A percentile compares a stretch with the other conserved stretches of the same genome.
phyloP scores from a whole-genome alignment of 2,888 invertebrate genomes.

The Tipula confusa region DNA sequence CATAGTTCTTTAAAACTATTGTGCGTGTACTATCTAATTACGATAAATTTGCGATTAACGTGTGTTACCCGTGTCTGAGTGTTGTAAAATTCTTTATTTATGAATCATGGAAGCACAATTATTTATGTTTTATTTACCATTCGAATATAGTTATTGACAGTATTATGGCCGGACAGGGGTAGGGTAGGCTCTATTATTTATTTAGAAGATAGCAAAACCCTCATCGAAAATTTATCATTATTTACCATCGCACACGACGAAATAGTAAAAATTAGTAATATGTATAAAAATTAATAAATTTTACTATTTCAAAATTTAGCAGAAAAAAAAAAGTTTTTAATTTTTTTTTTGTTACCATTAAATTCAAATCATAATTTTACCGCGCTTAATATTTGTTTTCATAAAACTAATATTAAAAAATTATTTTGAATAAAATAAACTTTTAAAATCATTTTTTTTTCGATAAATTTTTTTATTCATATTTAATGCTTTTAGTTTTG shows the following conservation, averaged over 20 bases:
- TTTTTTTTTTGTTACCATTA: background rate
- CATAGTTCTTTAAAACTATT: background rate
- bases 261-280: background rate
- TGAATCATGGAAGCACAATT: background rate
- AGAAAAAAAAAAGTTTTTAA: background rate
- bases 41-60: background rate
- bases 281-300: background rate
- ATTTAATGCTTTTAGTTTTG: background rate
- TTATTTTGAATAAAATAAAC: background rate
- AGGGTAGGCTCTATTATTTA: background rate
- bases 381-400: background rate
- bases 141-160: background rate
- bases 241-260: background rate
- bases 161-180: no score
- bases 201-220: background rate
- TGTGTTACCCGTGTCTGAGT: background rate
- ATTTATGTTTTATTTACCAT: background rate
- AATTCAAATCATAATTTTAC: background rate
- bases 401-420: background rate
- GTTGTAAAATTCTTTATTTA: no score
- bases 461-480: no score
- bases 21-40: background rate
- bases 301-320: background rate
- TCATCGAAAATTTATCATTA: background rate
- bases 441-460: background rate